Conservation (phyloP, 1,140 invertebrate species). For the Leptonema lineaticorne region DNA sequence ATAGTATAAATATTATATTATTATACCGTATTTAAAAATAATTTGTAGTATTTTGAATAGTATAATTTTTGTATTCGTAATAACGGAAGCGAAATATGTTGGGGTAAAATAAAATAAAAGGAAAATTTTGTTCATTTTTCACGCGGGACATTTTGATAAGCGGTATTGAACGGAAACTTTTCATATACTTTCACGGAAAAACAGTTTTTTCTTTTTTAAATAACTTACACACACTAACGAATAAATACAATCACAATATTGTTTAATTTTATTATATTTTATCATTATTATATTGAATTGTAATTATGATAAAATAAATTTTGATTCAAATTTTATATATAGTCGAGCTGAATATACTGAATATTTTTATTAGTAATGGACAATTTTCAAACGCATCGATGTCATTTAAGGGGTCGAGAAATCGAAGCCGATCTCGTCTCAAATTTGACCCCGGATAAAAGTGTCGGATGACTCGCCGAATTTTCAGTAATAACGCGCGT, state of each 20-base stretch:
- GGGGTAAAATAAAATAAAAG: neutral
- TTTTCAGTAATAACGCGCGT: slow-evolving; percentile 38
- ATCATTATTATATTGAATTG: too few species aligned
- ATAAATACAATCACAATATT: too few species aligned
- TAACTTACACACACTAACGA: too few species aligned
- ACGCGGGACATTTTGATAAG: slow-evolving; percentile 12
- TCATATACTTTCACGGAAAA: neutral
- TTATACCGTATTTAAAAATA: neutral
- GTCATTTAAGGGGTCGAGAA: neutral
- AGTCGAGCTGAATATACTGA: too few species aligned
- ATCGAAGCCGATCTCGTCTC: slow-evolving; percentile 6
- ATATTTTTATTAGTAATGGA: too few species aligned
- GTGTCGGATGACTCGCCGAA: slow-evolving; percentile 38
- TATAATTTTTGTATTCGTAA: too few species aligned
- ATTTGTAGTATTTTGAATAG: too few species aligned
- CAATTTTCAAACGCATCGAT: too few species aligned
- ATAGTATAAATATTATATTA: neutral
- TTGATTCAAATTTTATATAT: too few species aligned
- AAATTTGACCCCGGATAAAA: slow-evolving; percentile 32
- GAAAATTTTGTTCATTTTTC: slow-evolving; percentile 6
- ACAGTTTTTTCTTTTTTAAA: too few species aligned
- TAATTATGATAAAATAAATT: too few species aligned
- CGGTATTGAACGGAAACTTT: neutral
- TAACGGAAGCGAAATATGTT: neutral
- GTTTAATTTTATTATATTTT: too few species aligned